Base-by-base conservation (phyloP, 2,113 vertebrate species). In the Solenodon paradoxus region DNA sequence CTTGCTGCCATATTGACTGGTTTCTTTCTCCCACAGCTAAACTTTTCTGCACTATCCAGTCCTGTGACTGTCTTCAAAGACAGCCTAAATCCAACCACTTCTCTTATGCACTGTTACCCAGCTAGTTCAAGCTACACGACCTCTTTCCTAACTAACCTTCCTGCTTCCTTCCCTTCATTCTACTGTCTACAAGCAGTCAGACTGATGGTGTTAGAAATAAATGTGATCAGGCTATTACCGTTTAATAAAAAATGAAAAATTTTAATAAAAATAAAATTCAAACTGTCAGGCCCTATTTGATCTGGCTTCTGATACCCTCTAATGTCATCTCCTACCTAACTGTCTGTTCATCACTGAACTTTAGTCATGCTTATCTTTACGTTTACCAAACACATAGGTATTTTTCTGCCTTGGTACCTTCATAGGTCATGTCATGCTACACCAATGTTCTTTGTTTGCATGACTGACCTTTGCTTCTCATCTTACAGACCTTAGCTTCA, bases 181-280 rank as follows among this genome's bases (percentile, higher is more conserved):
- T 38, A 2, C 68, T 94, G 82, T 78, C 40, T 84, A 28, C 6
- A 26, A 45, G 42, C 35, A 75, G 20, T 38, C 66, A 75, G 55
- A 78, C 6, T 42, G 78, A 26, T 47, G 5, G n/a, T 30, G 57
- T 63, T 53, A 68, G 49, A 3, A 75, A 49, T 49, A 77, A 71
- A 64, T 35, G 5, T 24, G 19, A 81, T 55, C 8, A 42, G 28
- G 0, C 16, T 45, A 51, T 10, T 82, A 22, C 15, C 55, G 69
- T 83, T 95, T 59, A 40, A 72, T 78, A 59, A 86, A 92, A 35
- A 94, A 53, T 61, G 55, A 80, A 79, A 81, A 5, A 22, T 84
- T 71, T 72, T 40, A 88, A 61, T 74, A 72, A 91, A 79, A 79
- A n/a, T 91, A 59, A 40, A 59, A 35, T 66, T 66, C 16, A 63